Evolutionary conservation across 2,797 vertebrate species (phyloP).

Genomic region (Poeciliopsis presidionis): DNA sequence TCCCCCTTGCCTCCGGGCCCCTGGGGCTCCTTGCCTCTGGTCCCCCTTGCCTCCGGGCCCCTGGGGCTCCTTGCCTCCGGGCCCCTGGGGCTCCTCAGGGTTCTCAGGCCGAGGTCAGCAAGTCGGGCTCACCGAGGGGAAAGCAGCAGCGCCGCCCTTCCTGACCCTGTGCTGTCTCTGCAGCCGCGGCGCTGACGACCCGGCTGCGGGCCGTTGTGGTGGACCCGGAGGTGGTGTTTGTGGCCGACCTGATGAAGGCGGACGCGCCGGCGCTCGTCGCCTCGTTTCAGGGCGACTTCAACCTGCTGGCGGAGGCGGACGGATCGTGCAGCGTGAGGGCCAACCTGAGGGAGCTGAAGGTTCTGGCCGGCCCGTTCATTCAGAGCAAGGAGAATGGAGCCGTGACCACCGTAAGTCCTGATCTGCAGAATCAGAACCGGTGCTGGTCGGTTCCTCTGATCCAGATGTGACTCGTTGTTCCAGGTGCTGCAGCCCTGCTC

Average conservation of each 20-base stretch:
- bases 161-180: neutral
- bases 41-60: too few species aligned
- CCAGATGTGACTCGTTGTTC: slow-evolving; percentile 1
- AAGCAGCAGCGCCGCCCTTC: neutral
- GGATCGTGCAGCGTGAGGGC: slow-evolving; percentile 82
- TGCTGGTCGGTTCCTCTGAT: neutral
- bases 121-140: neutral
- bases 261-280: slow-evolving; percentile 89
- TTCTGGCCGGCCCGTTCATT: slow-evolving; percentile 93
- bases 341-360: slow-evolving; percentile 84
- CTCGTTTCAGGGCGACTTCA: slow-evolving; percentile 89
- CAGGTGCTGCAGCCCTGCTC: slow-evolving; percentile 93
- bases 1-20: too few species aligned
- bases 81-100: neutral
- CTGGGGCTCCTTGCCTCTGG: too few species aligned
- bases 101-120: neutral
- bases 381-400: slow-evolving; percentile 77
- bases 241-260: slow-evolving; percentile 88
- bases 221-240: slow-evolving; percentile 96
- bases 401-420: slow-evolving; percentile 86
- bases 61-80: too few species aligned
- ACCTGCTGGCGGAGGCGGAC: slow-evolving; percentile 69
- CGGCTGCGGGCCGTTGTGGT: slow-evolving; percentile 84
- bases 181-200: slow-evolving; percentile 63
- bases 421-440: neutral